Percentiles rank a stretch among this genome's conserved stretches.
phyloP scores from a whole-genome alignment of 2,888 invertebrate species.

The Blastobasis lacticolella region DNA sequence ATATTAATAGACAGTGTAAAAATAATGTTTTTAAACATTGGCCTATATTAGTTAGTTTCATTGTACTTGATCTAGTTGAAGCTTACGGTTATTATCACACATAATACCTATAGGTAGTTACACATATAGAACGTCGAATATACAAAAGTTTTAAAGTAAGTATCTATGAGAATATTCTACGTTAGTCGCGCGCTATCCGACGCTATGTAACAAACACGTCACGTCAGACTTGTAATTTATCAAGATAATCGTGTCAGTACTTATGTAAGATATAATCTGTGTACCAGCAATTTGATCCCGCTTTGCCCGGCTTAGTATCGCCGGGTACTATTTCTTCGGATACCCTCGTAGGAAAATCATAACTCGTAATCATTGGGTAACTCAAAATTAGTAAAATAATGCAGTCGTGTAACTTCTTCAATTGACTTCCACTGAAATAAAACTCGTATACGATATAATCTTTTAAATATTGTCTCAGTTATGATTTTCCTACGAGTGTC shows the following conservation, averaged over 20 bases:
- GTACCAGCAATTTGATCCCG: not conserved
- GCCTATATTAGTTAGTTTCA: slow-evolving; percentile 64
- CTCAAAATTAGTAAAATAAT: too few relatives aligned
- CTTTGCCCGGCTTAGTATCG: too few relatives aligned
- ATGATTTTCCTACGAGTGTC: too few relatives aligned
- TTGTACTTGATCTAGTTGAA: slow-evolving; percentile 68
- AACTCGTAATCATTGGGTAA: too few relatives aligned
- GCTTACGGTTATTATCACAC: slow-evolving; percentile 73
- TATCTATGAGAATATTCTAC: too few relatives aligned
- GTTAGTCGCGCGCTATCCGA: too few relatives aligned
- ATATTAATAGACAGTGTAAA: slow-evolving; percentile 66
- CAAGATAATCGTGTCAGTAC: not conserved
- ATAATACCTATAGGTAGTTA: slow-evolving; percentile 56
- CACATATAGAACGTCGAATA: slow-evolving; percentile 55
- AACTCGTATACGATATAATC: too few relatives aligned
- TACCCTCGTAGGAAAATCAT: too few relatives aligned
- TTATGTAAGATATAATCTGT: not conserved
- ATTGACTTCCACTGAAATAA: too few relatives aligned
- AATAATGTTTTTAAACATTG: slow-evolving; percentile 71
- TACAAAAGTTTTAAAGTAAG: slow-evolving; percentile 20
- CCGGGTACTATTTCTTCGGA: not conserved
- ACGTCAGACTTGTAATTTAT: slow-evolving; percentile 36
- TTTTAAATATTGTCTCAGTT: too few relatives aligned
- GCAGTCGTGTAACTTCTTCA: too few relatives aligned
- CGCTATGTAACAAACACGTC: slow-evolving; percentile 27